Base-by-base conservation (phyloP, 2,797 vertebrate genomes). In the Chiroxiphia lanceolata region DNA sequence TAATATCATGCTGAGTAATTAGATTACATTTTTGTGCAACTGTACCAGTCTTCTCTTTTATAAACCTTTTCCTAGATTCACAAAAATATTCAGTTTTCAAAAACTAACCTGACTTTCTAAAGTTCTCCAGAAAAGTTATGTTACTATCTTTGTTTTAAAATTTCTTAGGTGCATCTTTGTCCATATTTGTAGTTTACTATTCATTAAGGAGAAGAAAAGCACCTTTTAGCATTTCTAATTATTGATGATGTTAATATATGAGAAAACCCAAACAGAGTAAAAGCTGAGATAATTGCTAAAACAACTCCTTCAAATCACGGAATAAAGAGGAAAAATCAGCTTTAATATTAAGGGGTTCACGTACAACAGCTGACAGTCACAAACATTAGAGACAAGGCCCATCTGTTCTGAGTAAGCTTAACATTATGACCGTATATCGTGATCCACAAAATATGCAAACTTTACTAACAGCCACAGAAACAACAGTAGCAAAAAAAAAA, bases 161-260 rank as follows among this genome's bases (percentile, higher is more conserved):
- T 83, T 71, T 79, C 27, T 38, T 89, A 72, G 4, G 11, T 83
- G 3, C 36, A 70, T 86, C 63, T 84, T 90, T 67, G 22, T 56
- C 65, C 44, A 76, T 3, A 15, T 56, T 90, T 64, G 57, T 45
- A 86, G 70, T 83, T 93, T 61, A 83, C 8, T 5, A 22, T 87
- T 90, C 93, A 89, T 92, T 89, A 89, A 87, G 63, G 71, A 70
- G 75, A 87, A 90, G 36, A 33, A 83, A 89, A 89, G 22, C 13
- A 76, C 15, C 23, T 92, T 92, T 83, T 85, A 77, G 64, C 27
- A 42, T 88, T 87, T 56, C 15, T 68, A 75, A 68, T 91, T 31
- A 90, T 20, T 89, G 38, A 88, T 91, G 11, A 65, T 80, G 16
- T 63, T 89, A 76, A 90, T 74, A 61, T 48, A n/a, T 34, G 34